A percentile compares a stretch with the other conserved stretches of the same genome.
Evolutionary conservation across 1,140 invertebrate genomes (phyloP).

Genomic region (Phthorimaea operculella): DNA sequence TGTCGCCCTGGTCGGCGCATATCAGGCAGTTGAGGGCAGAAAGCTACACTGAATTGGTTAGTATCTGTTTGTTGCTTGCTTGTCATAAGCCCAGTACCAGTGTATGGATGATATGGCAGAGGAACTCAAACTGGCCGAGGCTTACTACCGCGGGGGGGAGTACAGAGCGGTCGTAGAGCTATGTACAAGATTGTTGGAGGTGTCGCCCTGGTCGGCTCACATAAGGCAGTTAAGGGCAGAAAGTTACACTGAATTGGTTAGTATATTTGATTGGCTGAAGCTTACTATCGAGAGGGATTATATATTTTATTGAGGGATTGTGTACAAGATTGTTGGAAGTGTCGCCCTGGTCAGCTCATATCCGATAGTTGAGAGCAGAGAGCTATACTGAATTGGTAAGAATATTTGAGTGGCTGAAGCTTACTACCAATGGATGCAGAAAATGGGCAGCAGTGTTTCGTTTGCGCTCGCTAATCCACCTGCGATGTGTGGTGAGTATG

Average conservation of each 20-base stretch:
- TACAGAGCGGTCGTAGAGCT: slow-evolving; percentile 76
- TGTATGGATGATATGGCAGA: slow-evolving; percentile 74
- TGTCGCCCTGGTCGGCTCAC: slow-evolving; percentile 89
- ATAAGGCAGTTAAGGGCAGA: slow-evolving; percentile 89
- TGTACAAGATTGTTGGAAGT: slow-evolving; percentile 83
- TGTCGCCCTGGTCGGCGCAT: slow-evolving; percentile 89
- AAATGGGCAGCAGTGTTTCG: too few species aligned
- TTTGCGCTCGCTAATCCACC: too few species aligned
- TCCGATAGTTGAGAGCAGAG: slow-evolving; percentile 88
- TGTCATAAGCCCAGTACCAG: slow-evolving; percentile 72
- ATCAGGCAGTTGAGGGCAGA: slow-evolving; percentile 89
- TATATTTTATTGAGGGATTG: slow-evolving; percentile 78
- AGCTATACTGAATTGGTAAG: slow-evolving; percentile 76
- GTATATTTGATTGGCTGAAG: slow-evolving; percentile 72
- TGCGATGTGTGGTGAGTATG: too few species aligned
- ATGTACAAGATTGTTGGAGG: slow-evolving; percentile 82
- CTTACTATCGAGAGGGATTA: slow-evolving; percentile 75
- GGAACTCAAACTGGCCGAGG: slow-evolving; percentile 76
- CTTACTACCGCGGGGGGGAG: slow-evolving; percentile 75
- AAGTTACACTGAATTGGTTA: slow-evolving; percentile 76
- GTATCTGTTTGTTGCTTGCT: too few species aligned
- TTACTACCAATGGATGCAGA: slow-evolving; percentile 73
- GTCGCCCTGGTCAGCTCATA: slow-evolving; percentile 88
- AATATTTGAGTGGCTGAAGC: too few species aligned
- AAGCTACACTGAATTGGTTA: slow-evolving; percentile 76